Percentiles rank a stretch among this genome's conserved stretches.
Evolutionary conservation across 2,113 vertebrate genomes (phyloP).

Genomic region (Zeus faber): DNA sequence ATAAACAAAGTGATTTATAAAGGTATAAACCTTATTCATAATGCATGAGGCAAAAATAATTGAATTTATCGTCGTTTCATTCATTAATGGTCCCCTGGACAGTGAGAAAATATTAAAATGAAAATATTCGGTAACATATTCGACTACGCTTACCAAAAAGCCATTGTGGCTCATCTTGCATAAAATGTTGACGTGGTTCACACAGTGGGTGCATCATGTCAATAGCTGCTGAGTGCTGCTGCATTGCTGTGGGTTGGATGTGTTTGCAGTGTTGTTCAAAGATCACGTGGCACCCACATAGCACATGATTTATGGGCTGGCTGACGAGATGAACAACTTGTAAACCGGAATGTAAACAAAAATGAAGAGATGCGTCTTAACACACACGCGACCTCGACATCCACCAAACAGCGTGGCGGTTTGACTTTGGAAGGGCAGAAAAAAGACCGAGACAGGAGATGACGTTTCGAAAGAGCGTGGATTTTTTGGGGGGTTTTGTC

Average conservation of each 20-base stretch:
- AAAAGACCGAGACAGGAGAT: not conserved
- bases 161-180: constrained; percentile 49
- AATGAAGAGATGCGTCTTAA: constrained; percentile 14
- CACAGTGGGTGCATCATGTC: constrained; percentile 30
- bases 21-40: constrained; percentile 23
- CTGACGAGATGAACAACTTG: constrained; percentile 13
- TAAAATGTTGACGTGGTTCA: constrained; percentile 52
- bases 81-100: constrained; percentile 51
- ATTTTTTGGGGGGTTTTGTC: too few relatives aligned
- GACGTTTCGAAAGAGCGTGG: not conserved
- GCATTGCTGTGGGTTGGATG: constrained; percentile 25
- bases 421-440: constrained; percentile 26
- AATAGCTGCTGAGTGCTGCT: constrained; percentile 56
- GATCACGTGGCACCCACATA: not conserved
- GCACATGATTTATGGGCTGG: constrained; percentile 18
- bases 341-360: constrained; percentile 38
- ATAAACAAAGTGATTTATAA: constrained; percentile 36
- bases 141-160: constrained; percentile 33
- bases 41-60: constrained; percentile 56
- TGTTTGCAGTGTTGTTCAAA: constrained; percentile 13
- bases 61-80: constrained; percentile 43
- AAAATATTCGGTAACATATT: constrained; percentile 29
- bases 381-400: constrained; percentile 22
- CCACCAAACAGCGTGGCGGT: constrained; percentile 5
- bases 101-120: constrained; percentile 46